phyloP scores from a whole-genome alignment of 2,113 vertebrate genomes.

The Smithornis capensis region DNA sequence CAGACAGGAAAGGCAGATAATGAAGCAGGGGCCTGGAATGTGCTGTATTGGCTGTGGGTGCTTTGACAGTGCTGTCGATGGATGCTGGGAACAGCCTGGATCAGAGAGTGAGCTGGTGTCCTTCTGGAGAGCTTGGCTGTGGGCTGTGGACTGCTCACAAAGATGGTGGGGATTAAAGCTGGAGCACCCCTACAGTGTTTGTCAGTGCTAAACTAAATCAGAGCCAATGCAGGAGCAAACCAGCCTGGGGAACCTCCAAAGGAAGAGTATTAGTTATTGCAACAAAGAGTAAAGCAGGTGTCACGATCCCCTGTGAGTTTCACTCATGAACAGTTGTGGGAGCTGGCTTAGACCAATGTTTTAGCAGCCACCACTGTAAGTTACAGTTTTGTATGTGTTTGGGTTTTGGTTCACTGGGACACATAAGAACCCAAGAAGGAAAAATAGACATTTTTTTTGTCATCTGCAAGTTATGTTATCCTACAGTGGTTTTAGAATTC shows the following conservation, averaged over 20 bases:
- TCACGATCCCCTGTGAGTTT: fast-evolving
- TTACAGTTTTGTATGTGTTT: background rate
- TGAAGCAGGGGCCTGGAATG: background rate
- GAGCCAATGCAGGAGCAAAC: background rate
- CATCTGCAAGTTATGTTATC: background rate
- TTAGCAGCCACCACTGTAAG: background rate
- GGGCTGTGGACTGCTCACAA: background rate
- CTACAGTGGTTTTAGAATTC: background rate
- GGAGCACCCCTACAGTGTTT: no score
- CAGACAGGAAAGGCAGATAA: background rate
- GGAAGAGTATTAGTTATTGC: background rate
- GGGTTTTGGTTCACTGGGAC: background rate
- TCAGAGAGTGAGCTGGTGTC: background rate
- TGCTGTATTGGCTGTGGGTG: background rate
- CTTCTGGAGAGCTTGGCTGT: background rate
- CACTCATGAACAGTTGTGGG: fast-evolving
- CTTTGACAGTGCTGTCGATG: background rate
- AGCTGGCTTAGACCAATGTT: background rate
- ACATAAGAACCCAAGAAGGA: background rate
- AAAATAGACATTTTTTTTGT: background rate
- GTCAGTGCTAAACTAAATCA: background rate
- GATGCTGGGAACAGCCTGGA: background rate
- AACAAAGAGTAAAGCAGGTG: background rate
- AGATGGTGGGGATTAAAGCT: background rate
- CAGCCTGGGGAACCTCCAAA: background rate